Evolutionary conservation across 2,113 vertebrate species (phyloP).

Genomic region (Cnemophilus loriae): DNA sequence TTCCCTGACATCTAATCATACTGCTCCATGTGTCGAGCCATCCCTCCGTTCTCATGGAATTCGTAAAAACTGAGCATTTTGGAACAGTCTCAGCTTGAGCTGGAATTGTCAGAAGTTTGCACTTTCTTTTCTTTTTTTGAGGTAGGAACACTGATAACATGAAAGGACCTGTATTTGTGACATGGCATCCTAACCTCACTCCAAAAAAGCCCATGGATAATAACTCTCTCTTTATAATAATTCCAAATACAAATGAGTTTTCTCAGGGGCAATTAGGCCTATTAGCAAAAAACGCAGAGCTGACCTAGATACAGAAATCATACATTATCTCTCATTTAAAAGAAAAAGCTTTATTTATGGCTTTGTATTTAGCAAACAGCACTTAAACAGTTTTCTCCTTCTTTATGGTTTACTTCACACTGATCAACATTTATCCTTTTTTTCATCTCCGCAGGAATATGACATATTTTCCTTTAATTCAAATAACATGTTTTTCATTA

Average conservation of each 20-base stretch:
- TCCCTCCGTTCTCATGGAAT: background rate
- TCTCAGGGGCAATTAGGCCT: slow-evolving; percentile 14
- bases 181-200: background rate
- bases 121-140: background rate
- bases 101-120: background rate
- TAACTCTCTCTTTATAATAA: background rate
- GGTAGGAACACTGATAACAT: accelerated
- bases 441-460: background rate
- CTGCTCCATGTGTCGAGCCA: accelerated
- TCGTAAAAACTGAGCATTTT: background rate
- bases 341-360: background rate
- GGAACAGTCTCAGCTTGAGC: background rate
- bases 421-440: background rate
- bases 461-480: background rate
- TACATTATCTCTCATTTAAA: background rate
- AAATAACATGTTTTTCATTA: background rate
- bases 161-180: background rate
- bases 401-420: background rate
- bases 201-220: background rate
- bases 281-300: background rate
- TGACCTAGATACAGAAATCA: slow-evolving; percentile 15
- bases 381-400: background rate
- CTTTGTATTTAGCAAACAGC: background rate
- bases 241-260: background rate
- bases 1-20: background rate